Conservation (phyloP, 2,113 vertebrate genomes). For the Nannobrachium achirus region DNA sequence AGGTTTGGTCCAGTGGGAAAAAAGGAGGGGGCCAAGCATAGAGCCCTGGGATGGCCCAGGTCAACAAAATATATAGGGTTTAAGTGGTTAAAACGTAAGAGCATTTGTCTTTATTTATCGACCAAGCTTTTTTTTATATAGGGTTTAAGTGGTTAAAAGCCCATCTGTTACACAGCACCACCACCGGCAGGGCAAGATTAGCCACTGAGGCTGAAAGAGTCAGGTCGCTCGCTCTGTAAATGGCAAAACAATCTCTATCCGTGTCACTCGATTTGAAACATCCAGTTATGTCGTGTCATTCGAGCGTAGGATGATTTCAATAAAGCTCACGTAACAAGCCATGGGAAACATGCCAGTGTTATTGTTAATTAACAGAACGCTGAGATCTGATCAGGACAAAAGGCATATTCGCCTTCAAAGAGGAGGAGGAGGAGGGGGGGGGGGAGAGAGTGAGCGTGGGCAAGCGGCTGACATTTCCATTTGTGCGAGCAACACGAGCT, state of each 20-base stretch:
- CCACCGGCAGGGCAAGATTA: conserved; percentile 51
- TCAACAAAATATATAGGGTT: no score
- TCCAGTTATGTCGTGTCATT: not conserved
- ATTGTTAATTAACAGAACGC: conserved; percentile 42
- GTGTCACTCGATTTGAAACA: conserved; percentile 23
- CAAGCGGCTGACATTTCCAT: conserved; percentile 44
- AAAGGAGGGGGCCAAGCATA: no score
- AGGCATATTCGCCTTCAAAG: not conserved
- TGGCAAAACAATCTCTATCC: conserved; percentile 21
- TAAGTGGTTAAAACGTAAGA: no score
- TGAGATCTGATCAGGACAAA: conserved; percentile 18
- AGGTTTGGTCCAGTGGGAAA: conserved; percentile 16
- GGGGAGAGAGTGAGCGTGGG: no score
- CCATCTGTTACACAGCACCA: conserved; percentile 62
- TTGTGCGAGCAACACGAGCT: conserved; percentile 33
- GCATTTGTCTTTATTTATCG: no score
- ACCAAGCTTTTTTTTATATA: no score
- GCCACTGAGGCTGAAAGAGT: conserved; percentile 45
- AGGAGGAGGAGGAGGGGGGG: conserved; percentile 16
- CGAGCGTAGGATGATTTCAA: conserved; percentile 18
- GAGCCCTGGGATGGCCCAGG: no score
- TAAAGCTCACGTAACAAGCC: conserved; percentile 11
- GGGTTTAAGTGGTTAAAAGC: conserved; percentile 39
- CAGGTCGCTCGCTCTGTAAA: conserved; percentile 29
- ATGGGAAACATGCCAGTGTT: conserved; percentile 6